phyloP scores from a whole-genome alignment of 1,140 invertebrate genomes.

The Eupristina koningsbergeri region DNA sequence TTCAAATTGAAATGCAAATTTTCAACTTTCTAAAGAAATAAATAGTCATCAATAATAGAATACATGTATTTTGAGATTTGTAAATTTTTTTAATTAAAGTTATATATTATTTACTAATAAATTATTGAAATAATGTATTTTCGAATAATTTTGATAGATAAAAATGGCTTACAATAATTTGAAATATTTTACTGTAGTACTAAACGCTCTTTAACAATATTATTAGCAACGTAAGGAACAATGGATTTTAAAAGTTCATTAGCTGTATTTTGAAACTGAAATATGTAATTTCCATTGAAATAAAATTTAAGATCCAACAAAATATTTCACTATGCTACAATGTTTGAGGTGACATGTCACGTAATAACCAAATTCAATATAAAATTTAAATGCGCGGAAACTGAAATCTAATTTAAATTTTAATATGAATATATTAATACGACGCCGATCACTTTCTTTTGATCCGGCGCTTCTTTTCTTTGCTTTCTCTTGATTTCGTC shows the following conservation, averaged over 20 bases:
- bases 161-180: not conserved
- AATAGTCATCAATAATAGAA: constrained; percentile 8
- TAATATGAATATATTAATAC: not conserved
- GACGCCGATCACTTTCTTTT: not conserved
- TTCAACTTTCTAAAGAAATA: constrained; percentile 13
- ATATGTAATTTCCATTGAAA: not conserved
- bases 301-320: not conserved
- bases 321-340: not conserved
- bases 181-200: not conserved
- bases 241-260: not conserved
- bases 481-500: not conserved
- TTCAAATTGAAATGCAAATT: constrained; percentile 11
- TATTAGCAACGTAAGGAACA: not conserved
- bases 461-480: not conserved
- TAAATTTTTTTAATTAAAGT: not conserved
- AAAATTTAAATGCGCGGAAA: not conserved
- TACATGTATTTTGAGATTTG: not conserved
- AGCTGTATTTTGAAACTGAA: not conserved
- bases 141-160: not conserved
- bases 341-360: not conserved
- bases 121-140: not conserved
- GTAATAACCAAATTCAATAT: not conserved
- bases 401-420: constrained; percentile 12
- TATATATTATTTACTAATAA: not conserved
- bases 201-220: not conserved